A percentile compares a stretch with the other conserved stretches of the same genome.
phyloP scores from a whole-genome alignment of 2,113 vertebrate species.

The Dasyornis broadbenti region DNA sequence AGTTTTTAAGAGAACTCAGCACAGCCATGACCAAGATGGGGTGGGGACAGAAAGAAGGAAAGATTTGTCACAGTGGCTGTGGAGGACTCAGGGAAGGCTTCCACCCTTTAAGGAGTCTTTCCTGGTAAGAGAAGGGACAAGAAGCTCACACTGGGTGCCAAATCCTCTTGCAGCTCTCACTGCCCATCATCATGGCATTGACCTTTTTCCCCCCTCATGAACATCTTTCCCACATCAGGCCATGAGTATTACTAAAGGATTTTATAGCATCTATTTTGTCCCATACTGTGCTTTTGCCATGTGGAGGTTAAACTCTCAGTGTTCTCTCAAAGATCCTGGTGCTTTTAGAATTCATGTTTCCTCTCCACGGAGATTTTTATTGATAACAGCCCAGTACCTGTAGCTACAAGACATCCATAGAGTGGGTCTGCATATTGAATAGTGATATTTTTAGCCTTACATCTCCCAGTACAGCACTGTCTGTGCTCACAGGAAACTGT shows the following conservation, averaged over 20 bases:
- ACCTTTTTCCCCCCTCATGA: not conserved
- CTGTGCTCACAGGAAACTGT: not conserved
- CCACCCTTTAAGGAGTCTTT: not conserved
- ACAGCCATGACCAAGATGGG: not conserved
- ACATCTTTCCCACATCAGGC: not conserved
- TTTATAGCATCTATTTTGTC: not conserved
- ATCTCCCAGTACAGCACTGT: not conserved
- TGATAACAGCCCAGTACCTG: not conserved
- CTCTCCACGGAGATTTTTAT: not conserved
- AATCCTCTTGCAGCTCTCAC: not conserved
- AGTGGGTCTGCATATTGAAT: not conserved
- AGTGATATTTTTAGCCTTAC: not conserved
- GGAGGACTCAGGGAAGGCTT: not conserved
- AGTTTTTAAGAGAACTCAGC: not conserved
- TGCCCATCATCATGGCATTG: not conserved
- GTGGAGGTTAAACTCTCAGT: not conserved
- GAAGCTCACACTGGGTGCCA: not conserved
- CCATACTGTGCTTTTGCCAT: not conserved
- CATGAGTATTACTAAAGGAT: not conserved
- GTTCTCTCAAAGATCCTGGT: not conserved
- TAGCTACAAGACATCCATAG: not conserved
- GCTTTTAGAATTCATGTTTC: not conserved
- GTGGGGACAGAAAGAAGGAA: no score
- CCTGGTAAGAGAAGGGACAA: not conserved
- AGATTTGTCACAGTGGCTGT: not conserved